A percentile compares a stretch with the other conserved stretches of the same genome.
These are phyloP conservation scores for Isoperla grammatica DNA, from an alignment of 2,888 invertebrate species.

Conservation along the genomic window DNA sequence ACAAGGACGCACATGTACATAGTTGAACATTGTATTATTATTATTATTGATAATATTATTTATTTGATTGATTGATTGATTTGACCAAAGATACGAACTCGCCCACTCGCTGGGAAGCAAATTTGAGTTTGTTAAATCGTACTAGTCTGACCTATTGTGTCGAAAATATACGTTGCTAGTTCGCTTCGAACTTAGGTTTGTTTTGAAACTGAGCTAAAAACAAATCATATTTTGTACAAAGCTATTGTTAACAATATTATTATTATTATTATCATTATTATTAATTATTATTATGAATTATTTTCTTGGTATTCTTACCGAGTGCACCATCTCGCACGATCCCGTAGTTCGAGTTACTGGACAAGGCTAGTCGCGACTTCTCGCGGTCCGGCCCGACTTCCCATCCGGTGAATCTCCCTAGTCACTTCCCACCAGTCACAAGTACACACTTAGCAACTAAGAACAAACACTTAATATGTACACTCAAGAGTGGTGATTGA, in stretches of 20 bases:
- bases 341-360: constrained; percentile 20
- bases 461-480: constrained; percentile 9
- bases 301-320: constrained; percentile 22
- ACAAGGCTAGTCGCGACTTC: no score
- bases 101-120: constrained; percentile 13
- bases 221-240: constrained; percentile 18
- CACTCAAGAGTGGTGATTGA: constrained; percentile 13
- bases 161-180: constrained; percentile 4
- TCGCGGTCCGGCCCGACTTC: no score
- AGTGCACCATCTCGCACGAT: constrained; percentile 27
- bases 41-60: constrained; percentile 10
- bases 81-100: constrained; percentile 28
- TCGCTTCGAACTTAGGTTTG: neutral
- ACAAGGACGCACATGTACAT: constrained; percentile 13
- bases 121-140: constrained; percentile 28
- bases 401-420: constrained; percentile 26
- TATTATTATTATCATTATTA: constrained; percentile 18
- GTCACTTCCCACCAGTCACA: constrained; percentile 20
- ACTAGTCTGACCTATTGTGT: constrained; percentile 25
- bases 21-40: constrained; percentile 13
- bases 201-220: neutral
- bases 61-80: constrained; percentile 9
- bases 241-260: constrained; percentile 18
- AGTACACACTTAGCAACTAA: constrained; percentile 4
- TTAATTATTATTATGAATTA: constrained; percentile 21